These are phyloP conservation scores for Adelges cooleyi DNA, from an alignment of 1,140 invertebrate genomes.

Conservation along the genomic window DNA sequence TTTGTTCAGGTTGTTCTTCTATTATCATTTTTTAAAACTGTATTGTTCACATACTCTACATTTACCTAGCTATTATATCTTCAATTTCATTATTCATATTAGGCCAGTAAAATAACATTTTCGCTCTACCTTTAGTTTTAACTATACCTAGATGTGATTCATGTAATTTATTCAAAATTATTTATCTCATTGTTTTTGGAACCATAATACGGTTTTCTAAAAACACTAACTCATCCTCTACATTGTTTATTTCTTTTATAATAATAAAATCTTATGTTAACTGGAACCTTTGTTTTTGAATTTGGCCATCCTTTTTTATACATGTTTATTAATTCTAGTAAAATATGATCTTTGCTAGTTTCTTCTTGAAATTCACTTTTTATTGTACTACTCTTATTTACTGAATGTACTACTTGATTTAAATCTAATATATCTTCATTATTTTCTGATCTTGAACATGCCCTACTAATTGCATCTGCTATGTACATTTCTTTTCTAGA, in stretches of 20 bases:
- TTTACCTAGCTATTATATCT: background rate
- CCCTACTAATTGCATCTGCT: conserved; percentile 29
- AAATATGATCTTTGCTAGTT: conserved; percentile 27
- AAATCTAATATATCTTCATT: background rate
- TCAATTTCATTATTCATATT: conserved; percentile 8
- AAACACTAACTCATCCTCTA: conserved; percentile 36
- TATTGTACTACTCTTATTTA: conserved; percentile 26
- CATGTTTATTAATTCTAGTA: conserved; percentile 25
- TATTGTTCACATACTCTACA: conserved; percentile 11
- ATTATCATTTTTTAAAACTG: background rate
- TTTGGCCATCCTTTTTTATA: conserved; percentile 9
- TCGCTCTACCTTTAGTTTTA: conserved; percentile 9
- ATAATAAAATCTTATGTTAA: conserved; percentile 29
- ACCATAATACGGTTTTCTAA: conserved; percentile 35
- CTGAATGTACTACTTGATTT: conserved; percentile 29
- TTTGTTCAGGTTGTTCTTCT: background rate
- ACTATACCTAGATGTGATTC: conserved; percentile 34
- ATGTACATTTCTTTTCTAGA: conserved; percentile 9
- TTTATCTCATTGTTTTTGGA: conserved; percentile 33
- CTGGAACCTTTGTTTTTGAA: conserved; percentile 4
- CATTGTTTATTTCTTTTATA: conserved; percentile 31
- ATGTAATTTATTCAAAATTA: conserved; percentile 37
- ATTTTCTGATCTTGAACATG: conserved; percentile 27
- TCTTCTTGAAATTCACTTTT: conserved; percentile 31
- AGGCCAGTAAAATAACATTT: background rate